Conservation (phyloP, 2,888 invertebrate species). For the Protodeltote pygarga region DNA sequence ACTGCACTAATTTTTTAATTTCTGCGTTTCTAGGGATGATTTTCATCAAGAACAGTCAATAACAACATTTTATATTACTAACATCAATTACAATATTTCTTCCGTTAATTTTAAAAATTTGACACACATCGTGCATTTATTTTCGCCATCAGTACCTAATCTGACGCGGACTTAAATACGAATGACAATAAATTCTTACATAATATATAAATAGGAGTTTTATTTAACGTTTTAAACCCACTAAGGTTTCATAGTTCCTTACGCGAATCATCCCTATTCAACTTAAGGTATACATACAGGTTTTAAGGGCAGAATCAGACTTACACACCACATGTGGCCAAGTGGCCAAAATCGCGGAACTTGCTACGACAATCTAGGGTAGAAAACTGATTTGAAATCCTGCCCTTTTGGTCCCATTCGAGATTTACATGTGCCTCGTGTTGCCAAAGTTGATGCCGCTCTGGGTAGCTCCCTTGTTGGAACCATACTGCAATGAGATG, state of each 20-base stretch:
- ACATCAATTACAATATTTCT: background rate
- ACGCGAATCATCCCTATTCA: constrained; percentile 42
- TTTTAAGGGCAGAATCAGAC: constrained; percentile 16
- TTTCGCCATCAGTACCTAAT: background rate
- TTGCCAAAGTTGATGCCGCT: constrained; percentile 99
- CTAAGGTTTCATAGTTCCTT: constrained; percentile 19
- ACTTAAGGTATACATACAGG: constrained; percentile 35
- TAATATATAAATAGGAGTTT: constrained; percentile 7
- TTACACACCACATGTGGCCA: background rate
- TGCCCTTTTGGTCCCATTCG: background rate
- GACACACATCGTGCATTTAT: constrained; percentile 3
- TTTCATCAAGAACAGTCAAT: constrained; percentile 15
- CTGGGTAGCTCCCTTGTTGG: constrained; percentile 98
- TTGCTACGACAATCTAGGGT: too few species aligned
- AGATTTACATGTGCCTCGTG: constrained; percentile 97
- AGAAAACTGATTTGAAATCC: constrained; percentile 4
- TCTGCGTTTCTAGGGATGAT: constrained; percentile 31
- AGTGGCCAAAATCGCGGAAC: background rate
- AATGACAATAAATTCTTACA: constrained; percentile 15
- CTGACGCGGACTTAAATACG: background rate
- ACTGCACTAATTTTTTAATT: constrained; percentile 39
- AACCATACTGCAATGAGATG: constrained; percentile 98
- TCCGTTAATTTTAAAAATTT: background rate
- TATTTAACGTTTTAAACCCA: constrained; percentile 16
- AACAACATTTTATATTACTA: too few species aligned